phyloP scores from a whole-genome alignment of 2,113 vertebrate species.

The Cephalopterus ornatus region DNA sequence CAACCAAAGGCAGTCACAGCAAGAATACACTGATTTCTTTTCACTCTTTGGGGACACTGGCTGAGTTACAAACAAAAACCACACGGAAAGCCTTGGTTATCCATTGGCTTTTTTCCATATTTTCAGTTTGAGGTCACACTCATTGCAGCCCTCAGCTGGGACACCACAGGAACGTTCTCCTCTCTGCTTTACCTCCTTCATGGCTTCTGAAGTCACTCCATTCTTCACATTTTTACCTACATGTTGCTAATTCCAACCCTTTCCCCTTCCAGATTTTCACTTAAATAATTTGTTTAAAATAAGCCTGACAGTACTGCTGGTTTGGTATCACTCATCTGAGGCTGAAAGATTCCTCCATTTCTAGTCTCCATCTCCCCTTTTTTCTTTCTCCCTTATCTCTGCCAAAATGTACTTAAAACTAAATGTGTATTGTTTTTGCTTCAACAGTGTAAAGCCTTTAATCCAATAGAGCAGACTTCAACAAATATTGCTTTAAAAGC shows the following conservation, averaged over 20 bases:
- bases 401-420: not conserved
- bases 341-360: not conserved
- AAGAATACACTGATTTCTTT: not conserved
- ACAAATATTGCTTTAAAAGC: not conserved
- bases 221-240: not conserved
- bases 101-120: not conserved
- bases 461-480: not conserved
- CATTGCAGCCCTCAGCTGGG: not conserved
- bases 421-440: rapidly evolving
- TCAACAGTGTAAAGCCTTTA: not conserved
- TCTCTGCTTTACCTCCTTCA: not conserved
- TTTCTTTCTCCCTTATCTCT: not conserved
- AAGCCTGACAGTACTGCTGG: not conserved
- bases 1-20: not conserved
- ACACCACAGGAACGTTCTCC: not conserved
- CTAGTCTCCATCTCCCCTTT: not conserved
- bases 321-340: not conserved
- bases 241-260: not conserved
- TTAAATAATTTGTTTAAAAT: not conserved
- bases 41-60: too few relatives aligned
- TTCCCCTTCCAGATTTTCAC: not conserved
- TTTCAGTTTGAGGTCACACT: not conserved
- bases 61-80: not conserved
- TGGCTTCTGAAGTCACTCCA: not conserved
- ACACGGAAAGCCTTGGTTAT: not conserved